Conservation (phyloP, 2,888 invertebrate species). For the Ennomos fuscantarius region DNA sequence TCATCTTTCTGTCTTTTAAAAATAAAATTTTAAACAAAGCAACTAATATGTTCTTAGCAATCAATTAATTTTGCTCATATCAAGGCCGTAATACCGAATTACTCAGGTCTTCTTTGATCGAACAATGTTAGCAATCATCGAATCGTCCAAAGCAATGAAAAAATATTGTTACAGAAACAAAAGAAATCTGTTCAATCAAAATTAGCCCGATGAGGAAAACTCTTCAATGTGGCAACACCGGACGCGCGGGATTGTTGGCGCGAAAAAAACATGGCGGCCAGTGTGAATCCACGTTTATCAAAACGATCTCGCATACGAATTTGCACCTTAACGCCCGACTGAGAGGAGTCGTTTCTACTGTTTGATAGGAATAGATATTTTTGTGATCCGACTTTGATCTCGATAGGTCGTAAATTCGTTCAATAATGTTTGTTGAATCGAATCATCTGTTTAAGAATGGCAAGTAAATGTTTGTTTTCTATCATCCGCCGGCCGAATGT, state of each 20-base stretch:
- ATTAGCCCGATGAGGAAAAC: constrained; percentile 62
- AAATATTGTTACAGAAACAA: constrained; percentile 54
- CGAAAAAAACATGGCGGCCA: constrained; percentile 66
- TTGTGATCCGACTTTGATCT: constrained; percentile 73
- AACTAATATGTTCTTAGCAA: constrained; percentile 51
- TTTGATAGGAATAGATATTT: constrained; percentile 61
- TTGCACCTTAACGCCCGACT: constrained; percentile 53
- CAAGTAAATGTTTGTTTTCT: constrained; percentile 81
- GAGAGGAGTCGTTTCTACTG: constrained; percentile 48
- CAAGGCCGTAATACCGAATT: constrained; percentile 42
- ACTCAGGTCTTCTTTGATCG: constrained; percentile 60
- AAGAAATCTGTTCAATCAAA: constrained; percentile 64
- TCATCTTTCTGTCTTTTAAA: constrained; percentile 39
- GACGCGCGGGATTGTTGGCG: constrained; percentile 60
- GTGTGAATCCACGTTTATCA: constrained; percentile 55
- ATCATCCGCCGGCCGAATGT: constrained; percentile 79
- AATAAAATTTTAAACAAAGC: constrained; percentile 49
- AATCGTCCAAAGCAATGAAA: constrained; percentile 43
- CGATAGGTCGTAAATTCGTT: constrained; percentile 72
- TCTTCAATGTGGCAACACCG: constrained; percentile 64
- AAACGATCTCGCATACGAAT: constrained; percentile 55
- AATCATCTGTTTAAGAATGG: constrained; percentile 74
- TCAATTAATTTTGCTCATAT: constrained; percentile 51
- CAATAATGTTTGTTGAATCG: constrained; percentile 76
- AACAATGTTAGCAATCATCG: constrained; percentile 52